A percentile compares a stretch with the other conserved stretches of the same genome.
These are phyloP conservation scores for Cyprinodon diabolis DNA, from an alignment of 2,797 vertebrate species.

Conservation along the genomic window DNA sequence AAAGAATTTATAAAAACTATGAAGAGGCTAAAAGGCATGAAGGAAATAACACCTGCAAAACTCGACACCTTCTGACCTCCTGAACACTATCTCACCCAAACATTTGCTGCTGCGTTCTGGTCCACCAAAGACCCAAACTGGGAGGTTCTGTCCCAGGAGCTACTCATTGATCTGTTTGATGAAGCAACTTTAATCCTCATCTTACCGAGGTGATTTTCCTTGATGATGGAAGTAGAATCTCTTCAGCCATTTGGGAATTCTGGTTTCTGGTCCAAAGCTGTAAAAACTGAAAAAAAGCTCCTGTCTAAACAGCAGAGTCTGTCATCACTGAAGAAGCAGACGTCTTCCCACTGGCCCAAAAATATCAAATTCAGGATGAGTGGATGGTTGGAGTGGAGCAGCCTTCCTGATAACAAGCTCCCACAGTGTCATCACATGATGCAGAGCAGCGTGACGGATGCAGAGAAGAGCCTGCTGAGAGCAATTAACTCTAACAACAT, in stretches of 20 bases:
- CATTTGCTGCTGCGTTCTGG: not conserved
- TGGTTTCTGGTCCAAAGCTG: conserved; percentile 17
- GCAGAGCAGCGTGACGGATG: conserved; percentile 75
- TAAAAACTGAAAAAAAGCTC: not conserved
- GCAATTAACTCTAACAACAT: conserved; percentile 82
- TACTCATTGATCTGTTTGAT: not conserved
- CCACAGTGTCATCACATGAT: conserved; percentile 81
- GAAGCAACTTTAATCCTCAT: conserved; percentile 10
- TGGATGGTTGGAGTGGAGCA: conserved; percentile 32
- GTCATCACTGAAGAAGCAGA: conserved; percentile 45
- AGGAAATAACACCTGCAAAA: no score
- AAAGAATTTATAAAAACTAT: no score
- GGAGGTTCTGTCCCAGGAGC: not conserved
- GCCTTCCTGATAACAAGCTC: conserved; percentile 57
- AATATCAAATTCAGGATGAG: not conserved
- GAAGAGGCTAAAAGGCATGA: no score
- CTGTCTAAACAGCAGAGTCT: conserved; percentile 23
- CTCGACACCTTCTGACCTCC: no score
- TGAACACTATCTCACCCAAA: no score
- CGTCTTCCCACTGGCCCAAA: conserved; percentile 31
- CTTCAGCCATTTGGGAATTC: conserved; percentile 79
- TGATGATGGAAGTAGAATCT: conserved; percentile 72
- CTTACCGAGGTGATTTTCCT: conserved; percentile 79
- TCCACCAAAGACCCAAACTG: not conserved
- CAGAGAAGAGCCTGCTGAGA: conserved; percentile 74